These are phyloP conservation scores for Papilio elwesi DNA, from an alignment of 2,888 invertebrate genomes.

Conservation along the genomic window DNA sequence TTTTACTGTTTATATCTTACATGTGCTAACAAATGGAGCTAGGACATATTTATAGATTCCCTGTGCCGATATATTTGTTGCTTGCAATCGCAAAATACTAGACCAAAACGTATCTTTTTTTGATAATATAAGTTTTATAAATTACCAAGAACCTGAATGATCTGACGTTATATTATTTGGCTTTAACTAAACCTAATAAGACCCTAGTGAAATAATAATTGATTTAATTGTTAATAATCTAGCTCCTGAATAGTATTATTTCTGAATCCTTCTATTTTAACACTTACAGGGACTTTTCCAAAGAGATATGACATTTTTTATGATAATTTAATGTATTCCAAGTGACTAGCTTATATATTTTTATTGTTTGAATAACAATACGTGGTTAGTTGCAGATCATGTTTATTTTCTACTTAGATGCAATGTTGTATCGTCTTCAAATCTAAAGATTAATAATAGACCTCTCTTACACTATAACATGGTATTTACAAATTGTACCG, in stretches of 20 bases:
- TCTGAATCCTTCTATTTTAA: conserved; percentile 14
- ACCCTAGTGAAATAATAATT: not conserved
- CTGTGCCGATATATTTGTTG: not conserved
- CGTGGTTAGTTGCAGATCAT: not conserved
- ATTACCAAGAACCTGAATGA: not conserved
- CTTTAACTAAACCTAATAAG: conserved; percentile 1
- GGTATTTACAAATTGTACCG: conserved; percentile 2
- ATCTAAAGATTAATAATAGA: not conserved
- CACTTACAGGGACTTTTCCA: conserved; percentile 43
- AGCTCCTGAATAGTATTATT: conserved; percentile 8
- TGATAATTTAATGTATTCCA: conserved; percentile 50
- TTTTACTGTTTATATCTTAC: conserved; percentile 47
- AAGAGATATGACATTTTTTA: conserved; percentile 24
- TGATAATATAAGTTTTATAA: not conserved
- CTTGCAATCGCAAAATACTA: not conserved
- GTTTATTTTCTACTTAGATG: not conserved
- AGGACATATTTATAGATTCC: conserved; percentile 6
- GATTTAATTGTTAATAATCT: not conserved
- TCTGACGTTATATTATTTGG: conserved; percentile 9
- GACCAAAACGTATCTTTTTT: conserved; percentile 1
- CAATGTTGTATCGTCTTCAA: conserved; percentile 3
- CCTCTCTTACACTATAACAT: not conserved
- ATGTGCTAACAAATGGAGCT: not conserved
- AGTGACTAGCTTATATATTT: conserved; percentile 6
- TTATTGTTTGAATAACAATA: conserved; percentile 44